These are phyloP conservation scores for Mormyrus proboscirostris DNA, from an alignment of 2,797 vertebrate genomes.

Conservation along the genomic window DNA sequence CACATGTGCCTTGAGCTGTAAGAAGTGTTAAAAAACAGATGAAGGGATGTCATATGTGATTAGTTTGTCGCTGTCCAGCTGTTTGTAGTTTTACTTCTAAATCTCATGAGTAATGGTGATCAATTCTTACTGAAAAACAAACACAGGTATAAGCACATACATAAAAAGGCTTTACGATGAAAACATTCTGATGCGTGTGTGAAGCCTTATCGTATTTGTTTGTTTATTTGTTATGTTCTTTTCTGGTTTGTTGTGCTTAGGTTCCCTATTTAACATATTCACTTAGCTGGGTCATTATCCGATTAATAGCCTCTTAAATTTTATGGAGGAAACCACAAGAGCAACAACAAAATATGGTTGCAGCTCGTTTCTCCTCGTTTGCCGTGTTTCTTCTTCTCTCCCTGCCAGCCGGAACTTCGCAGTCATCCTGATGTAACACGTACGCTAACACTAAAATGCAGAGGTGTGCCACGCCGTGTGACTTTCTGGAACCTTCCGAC, in stretches of 20 bases:
- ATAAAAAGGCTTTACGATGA: background rate
- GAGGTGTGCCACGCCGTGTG: background rate
- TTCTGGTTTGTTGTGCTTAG: background rate
- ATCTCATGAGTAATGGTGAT: background rate
- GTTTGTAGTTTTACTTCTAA: background rate
- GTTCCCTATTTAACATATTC: background rate
- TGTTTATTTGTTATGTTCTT: background rate
- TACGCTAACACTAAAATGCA: background rate
- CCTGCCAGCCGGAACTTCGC: background rate
- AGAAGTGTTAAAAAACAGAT: background rate
- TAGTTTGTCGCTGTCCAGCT: background rate
- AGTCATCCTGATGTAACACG: background rate
- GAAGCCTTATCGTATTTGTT: background rate
- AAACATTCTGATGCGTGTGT: background rate
- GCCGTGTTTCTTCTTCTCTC: background rate
- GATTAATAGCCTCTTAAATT: conserved; percentile 12
- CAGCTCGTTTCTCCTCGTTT: background rate
- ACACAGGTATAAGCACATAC: background rate
- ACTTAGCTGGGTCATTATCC: background rate
- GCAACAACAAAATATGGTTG: background rate
- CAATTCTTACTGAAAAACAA: background rate
- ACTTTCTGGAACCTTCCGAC: background rate
- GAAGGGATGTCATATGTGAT: background rate
- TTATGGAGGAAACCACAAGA: background rate
- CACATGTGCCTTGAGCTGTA: background rate